These are phyloP conservation scores for Standfussiana lucernea DNA, from an alignment of 2,888 invertebrate genomes.

Conservation along the genomic window DNA sequence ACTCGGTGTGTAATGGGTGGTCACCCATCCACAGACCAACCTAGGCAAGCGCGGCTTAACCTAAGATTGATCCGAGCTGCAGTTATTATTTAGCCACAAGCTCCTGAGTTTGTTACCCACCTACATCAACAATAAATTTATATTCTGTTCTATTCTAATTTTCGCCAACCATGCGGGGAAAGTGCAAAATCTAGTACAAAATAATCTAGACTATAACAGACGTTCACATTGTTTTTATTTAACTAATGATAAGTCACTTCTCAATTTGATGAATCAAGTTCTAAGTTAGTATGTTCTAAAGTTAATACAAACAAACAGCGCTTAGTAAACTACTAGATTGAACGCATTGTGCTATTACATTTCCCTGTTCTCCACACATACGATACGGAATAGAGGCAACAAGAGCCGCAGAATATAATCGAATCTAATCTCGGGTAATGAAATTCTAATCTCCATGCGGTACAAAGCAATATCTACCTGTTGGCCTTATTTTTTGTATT, in stretches of 20 bases:
- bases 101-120: too few species aligned
- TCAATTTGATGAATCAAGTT: neutral
- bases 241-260: neutral
- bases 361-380: slow-evolving; percentile 22
- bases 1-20: too few species aligned
- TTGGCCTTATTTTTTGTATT: slow-evolving; percentile 45
- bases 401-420: slow-evolving; percentile 55
- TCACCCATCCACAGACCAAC: too few species aligned
- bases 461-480: slow-evolving; percentile 52
- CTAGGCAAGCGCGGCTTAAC: too few species aligned
- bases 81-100: too few species aligned
- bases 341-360: slow-evolving; percentile 22
- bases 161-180: neutral
- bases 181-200: neutral
- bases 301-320: slow-evolving; percentile 22
- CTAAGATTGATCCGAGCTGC: too few species aligned
- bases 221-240: neutral
- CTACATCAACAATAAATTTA: too few species aligned
- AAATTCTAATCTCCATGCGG: slow-evolving; percentile 65
- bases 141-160: too few species aligned
- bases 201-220: neutral
- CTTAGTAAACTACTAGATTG: slow-evolving; percentile 25
- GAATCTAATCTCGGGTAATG: slow-evolving; percentile 64
- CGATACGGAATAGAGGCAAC: slow-evolving; percentile 36
- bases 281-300: neutral